Evolutionary conservation across 1,140 invertebrate genomes (phyloP).

Genomic region (Drosophila willistoni): DNA sequence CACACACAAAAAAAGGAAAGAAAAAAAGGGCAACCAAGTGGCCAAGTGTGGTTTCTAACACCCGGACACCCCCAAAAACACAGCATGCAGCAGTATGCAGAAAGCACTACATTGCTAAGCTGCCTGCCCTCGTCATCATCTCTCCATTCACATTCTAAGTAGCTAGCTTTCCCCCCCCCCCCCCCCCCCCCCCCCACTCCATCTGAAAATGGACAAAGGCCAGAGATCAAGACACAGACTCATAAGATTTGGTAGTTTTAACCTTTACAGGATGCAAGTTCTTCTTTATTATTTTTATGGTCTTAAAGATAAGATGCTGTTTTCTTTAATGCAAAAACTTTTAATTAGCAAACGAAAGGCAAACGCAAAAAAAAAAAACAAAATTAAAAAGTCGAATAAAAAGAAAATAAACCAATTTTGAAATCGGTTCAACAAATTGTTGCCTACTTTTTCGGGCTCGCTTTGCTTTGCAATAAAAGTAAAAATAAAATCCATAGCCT

Average conservation of each 20-base stretch:
- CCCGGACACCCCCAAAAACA: constrained; percentile 23
- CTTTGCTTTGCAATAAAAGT: constrained; percentile 32
- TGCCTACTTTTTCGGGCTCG: constrained; percentile 12
- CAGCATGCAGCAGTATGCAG: constrained; percentile 8
- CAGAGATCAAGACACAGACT: constrained; percentile 38
- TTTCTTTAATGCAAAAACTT: constrained; percentile 58
- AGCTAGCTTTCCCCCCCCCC: no score
- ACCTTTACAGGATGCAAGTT: constrained; percentile 26
- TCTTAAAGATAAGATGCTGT: constrained; percentile 59
- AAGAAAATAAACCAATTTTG: not conserved
- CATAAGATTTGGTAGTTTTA: constrained; percentile 23
- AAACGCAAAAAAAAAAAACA: no score
- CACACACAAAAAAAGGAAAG: not conserved
- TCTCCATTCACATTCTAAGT: constrained; percentile 62
- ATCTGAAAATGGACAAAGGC: constrained; percentile 39
- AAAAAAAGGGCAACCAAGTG: constrained; percentile 57
- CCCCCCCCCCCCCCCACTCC: no score
- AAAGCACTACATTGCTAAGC: constrained; percentile 27
- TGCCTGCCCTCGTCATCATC: constrained; percentile 8
- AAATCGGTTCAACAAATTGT: constrained; percentile 18
- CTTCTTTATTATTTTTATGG: constrained; percentile 48
- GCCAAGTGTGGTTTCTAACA: constrained; percentile 70
- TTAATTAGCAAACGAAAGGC: constrained; percentile 60
- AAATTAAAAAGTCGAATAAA: not conserved
- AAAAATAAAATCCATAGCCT: constrained; percentile 66